phyloP scores from a whole-genome alignment of 2,797 vertebrate species.

The Sebastes minor region DNA sequence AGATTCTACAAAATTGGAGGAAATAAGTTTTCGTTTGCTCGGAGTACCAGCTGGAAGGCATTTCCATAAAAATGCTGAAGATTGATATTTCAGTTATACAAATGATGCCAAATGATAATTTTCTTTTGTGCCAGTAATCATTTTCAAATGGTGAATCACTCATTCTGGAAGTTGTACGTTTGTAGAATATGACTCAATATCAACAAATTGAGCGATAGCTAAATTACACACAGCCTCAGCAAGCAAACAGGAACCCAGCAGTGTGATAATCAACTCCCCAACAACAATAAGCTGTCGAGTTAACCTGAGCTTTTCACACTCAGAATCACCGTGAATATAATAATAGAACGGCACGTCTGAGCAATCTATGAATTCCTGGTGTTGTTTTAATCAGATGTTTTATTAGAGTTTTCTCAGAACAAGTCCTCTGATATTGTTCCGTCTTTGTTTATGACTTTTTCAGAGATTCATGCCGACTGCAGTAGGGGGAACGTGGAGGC shows the following conservation, averaged over 20 bases:
- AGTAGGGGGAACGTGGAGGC: not conserved
- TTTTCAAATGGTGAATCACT: not conserved
- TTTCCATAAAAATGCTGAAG: not conserved
- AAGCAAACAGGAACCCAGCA: constrained; percentile 7
- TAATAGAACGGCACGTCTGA: not conserved
- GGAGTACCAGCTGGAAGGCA: not conserved
- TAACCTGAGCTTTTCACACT: not conserved
- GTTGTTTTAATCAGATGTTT: constrained; percentile 14
- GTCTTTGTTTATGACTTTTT: not conserved
- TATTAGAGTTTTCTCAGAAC: not conserved
- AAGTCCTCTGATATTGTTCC: not conserved
- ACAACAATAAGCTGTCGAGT: not conserved
- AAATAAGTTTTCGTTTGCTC: not conserved
- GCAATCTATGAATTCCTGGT: not conserved
- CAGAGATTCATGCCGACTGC: not conserved
- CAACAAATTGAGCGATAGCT: not conserved
- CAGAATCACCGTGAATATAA: not conserved
- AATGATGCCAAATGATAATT: not conserved
- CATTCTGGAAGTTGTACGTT: not conserved
- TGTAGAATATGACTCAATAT: constrained; percentile 3
- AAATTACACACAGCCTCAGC: not conserved
- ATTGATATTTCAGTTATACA: not conserved
- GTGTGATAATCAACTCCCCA: not conserved
- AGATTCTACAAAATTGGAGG: not conserved
- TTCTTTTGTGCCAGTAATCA: not conserved